Conservation (phyloP, 2,888 invertebrate species). For the Rhamphomyia laevipes region DNA sequence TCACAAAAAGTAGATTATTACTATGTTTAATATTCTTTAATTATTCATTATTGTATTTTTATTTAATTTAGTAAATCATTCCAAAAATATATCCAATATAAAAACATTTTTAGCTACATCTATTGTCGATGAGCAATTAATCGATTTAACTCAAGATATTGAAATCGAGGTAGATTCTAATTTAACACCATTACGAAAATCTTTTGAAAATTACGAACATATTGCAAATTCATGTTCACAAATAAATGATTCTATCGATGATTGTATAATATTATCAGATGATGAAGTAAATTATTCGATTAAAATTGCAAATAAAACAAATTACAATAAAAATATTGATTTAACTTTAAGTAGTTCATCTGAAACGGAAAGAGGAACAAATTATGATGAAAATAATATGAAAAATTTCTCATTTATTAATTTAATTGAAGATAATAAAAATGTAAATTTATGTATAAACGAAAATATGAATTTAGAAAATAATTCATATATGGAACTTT, state of each 20-base stretch:
- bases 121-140: conserved; percentile 2
- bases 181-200: too few species aligned
- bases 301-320: conserved; percentile 26
- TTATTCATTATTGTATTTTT: background rate
- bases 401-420: conserved; percentile 15
- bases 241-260: conserved; percentile 21
- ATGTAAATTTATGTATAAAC: background rate
- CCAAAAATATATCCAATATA: background rate
- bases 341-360: background rate
- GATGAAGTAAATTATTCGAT: conserved; percentile 54
- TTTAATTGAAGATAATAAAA: conserved; percentile 5
- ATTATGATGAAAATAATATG: conserved; percentile 1
- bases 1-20: background rate
- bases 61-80: background rate
- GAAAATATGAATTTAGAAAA: background rate
- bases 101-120: too few species aligned
- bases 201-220: too few species aligned
- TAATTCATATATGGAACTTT: too few species aligned
- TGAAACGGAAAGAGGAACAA: background rate
- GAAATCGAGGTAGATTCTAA: background rate
- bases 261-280: conserved; percentile 39
- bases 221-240: background rate
- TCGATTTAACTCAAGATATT: conserved; percentile 23
- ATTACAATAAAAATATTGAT: background rate
- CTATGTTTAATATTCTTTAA: background rate